Conservation (phyloP, 2,113 vertebrate species). For the Oreotrochilus melanogaster region DNA sequence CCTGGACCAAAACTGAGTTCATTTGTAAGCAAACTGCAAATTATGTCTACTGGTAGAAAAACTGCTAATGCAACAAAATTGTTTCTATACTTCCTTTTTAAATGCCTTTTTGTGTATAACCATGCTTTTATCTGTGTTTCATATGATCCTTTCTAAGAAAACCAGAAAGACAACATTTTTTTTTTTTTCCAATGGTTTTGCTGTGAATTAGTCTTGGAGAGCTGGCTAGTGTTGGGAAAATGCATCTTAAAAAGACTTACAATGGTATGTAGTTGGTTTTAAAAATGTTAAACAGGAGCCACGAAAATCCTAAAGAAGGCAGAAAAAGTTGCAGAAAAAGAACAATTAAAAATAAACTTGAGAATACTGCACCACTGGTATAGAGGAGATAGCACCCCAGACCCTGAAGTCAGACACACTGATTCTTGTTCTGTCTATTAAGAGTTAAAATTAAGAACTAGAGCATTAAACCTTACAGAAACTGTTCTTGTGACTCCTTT, state of each 20-base stretch:
- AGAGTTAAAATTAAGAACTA: background rate
- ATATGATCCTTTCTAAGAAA: background rate
- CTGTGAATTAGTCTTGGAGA: background rate
- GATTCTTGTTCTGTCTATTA: background rate
- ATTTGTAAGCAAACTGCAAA: slow-evolving; percentile 10
- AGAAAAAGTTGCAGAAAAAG: background rate
- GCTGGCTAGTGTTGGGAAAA: background rate
- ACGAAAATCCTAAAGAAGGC: background rate
- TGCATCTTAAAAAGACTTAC: background rate
- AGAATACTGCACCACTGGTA: background rate
- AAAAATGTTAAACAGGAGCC: background rate
- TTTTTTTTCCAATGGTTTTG: background rate
- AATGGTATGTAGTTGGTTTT: background rate
- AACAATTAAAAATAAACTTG: background rate
- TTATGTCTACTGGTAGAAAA: background rate
- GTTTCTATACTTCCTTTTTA: background rate
- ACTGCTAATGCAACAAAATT: background rate
- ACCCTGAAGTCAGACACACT: background rate
- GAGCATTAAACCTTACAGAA: background rate
- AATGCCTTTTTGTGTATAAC: background rate
- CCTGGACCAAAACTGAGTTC: slow-evolving; percentile 18
- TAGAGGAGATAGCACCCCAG: background rate
- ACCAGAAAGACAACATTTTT: background rate
- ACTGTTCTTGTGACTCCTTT: background rate
- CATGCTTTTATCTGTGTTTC: background rate